phyloP scores from a whole-genome alignment of 1,140 invertebrate species.

The Euwallacea similis region DNA sequence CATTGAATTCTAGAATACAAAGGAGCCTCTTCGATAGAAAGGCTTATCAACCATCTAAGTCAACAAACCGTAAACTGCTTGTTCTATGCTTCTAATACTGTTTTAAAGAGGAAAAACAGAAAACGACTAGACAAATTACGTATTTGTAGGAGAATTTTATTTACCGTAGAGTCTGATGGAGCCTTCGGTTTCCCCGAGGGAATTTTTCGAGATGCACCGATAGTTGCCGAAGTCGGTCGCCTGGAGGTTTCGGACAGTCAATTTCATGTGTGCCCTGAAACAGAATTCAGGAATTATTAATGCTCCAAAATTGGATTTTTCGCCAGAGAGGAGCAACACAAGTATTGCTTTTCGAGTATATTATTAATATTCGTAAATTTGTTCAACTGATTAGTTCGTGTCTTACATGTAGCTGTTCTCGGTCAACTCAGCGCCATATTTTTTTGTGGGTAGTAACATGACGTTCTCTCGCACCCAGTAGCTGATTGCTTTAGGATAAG shows the following conservation, averaged over 20 bases:
- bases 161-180: slow-evolving; percentile 90
- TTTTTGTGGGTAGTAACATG: slow-evolving; percentile 81
- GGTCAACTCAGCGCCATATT: slow-evolving; percentile 74
- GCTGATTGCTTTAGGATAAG: slow-evolving; percentile 88
- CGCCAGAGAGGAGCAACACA: slow-evolving; percentile 24
- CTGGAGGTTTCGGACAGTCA: slow-evolving; percentile 79
- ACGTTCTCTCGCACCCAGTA: slow-evolving; percentile 89
- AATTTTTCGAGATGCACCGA: slow-evolving; percentile 89
- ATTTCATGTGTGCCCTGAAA: slow-evolving; percentile 75
- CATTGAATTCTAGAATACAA: background rate
- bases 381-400: background rate
- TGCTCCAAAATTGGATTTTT: slow-evolving; percentile 39
- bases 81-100: slow-evolving; percentile 17
- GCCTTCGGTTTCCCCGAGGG: slow-evolving; percentile 90
- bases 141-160: slow-evolving; percentile 50
- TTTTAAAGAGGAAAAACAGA: slow-evolving; percentile 29
- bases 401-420: slow-evolving; percentile 71
- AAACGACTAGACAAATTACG: slow-evolving; percentile 35
- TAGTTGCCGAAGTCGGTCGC: slow-evolving; percentile 81
- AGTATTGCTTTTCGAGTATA: slow-evolving; percentile 4
- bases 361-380: slow-evolving; percentile 10
- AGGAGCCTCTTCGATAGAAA: slow-evolving; percentile 7
- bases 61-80: slow-evolving; percentile 18
- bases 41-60: background rate
- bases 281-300: slow-evolving; percentile 56